A percentile compares a stretch with the other conserved stretches of the same genome.
These are phyloP conservation scores for Copidosoma aretas DNA, from an alignment of 2,888 invertebrate species.

Conservation along the genomic window DNA sequence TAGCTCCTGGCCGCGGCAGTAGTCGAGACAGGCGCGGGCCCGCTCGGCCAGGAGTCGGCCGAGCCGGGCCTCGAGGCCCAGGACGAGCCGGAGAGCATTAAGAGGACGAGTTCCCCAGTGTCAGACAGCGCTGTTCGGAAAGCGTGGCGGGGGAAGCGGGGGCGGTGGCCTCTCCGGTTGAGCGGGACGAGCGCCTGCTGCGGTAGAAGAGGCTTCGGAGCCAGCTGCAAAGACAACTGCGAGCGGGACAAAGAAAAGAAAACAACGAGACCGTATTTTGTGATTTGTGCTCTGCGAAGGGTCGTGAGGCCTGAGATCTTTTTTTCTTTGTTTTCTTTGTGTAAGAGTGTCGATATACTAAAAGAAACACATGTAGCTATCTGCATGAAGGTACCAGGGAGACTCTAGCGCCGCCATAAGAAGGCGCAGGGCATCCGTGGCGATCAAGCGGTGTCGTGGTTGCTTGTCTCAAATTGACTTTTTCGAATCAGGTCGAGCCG, in stretches of 20 bases:
- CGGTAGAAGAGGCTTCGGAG: constrained; percentile 78
- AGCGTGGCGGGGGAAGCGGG: constrained; percentile 81
- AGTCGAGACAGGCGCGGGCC: constrained; percentile 19
- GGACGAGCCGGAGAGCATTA: constrained; percentile 27
- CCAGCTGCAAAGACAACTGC: constrained; percentile 72
- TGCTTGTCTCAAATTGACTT: too few relatives aligned
- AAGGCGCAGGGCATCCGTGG: too few relatives aligned
- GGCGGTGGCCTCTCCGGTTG: constrained; percentile 79
- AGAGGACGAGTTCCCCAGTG: constrained; percentile 69
- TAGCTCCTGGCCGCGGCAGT: not conserved
- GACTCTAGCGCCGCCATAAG: too few relatives aligned
- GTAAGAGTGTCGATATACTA: too few relatives aligned
- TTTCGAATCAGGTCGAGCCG: too few relatives aligned
- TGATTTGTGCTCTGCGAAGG: not conserved
- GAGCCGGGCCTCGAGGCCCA: constrained; percentile 22
- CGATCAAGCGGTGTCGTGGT: too few relatives aligned
- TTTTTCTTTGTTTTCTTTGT: too few relatives aligned
- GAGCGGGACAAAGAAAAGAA: constrained; percentile 3
- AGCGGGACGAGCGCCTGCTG: constrained; percentile 67
- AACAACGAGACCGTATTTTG: too few relatives aligned
- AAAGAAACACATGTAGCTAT: too few relatives aligned
- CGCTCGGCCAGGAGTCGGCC: constrained; percentile 21
- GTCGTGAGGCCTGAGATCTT: not conserved
- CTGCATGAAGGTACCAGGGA: too few relatives aligned
- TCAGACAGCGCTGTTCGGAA: constrained; percentile 82